Percentiles rank a stretch among this genome's conserved stretches.
Evolutionary conservation across 1,140 invertebrate species (phyloP).

Genomic region (Polypedilum vanderplanki): DNA sequence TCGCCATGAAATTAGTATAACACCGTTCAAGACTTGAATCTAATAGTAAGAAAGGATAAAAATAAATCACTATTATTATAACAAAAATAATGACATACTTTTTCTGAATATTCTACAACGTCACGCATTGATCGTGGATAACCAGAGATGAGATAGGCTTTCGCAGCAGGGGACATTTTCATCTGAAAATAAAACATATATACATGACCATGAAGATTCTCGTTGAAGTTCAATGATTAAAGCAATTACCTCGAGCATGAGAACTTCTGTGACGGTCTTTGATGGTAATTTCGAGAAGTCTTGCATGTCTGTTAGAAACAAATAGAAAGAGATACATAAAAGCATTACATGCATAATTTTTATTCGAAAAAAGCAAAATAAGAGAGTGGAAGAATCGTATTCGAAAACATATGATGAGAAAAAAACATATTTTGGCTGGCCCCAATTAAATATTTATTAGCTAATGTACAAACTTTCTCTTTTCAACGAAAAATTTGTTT

Average conservation of each 20-base stretch:
- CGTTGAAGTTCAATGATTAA: background rate
- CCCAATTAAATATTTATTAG: constrained; percentile 1
- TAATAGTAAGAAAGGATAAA: constrained; percentile 42
- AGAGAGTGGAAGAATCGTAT: background rate
- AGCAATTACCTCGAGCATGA: constrained; percentile 67
- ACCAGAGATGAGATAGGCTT: constrained; percentile 90
- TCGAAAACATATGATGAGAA: constrained; percentile 7
- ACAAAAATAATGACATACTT: constrained; percentile 51
- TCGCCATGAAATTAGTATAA: constrained; percentile 76
- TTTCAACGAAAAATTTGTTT: background rate
- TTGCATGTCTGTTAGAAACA: constrained; percentile 60
- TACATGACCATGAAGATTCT: background rate
- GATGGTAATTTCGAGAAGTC: constrained; percentile 76
- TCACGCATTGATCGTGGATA: constrained; percentile 90
- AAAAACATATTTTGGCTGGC: constrained; percentile 7
- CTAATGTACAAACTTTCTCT: background rate
- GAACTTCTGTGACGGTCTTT: constrained; percentile 77
- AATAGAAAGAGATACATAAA: constrained; percentile 28
- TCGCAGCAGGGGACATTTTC: constrained; percentile 81
- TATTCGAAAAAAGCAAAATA: background rate
- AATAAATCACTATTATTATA: background rate
- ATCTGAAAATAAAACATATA: constrained; percentile 46
- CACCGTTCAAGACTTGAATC: constrained; percentile 81
- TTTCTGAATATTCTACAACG: constrained; percentile 82
- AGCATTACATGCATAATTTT: constrained; percentile 2